These are phyloP conservation scores for Suillia variegata DNA, from an alignment of 2,888 invertebrate species.

Conservation along the genomic window DNA sequence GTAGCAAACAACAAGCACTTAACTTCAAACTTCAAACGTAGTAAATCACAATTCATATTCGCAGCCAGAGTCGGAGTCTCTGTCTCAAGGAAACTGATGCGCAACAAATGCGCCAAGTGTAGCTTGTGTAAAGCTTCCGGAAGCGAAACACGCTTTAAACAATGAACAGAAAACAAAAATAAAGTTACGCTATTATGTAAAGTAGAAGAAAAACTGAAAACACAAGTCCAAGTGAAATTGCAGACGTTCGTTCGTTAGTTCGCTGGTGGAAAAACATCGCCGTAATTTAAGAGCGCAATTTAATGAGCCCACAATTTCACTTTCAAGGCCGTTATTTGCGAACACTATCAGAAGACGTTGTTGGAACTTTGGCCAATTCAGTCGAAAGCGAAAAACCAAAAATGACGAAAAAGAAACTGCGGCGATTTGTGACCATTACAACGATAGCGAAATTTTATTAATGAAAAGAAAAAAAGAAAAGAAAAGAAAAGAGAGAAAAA, in stretches of 20 bases:
- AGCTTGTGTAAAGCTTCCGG: too few relatives aligned
- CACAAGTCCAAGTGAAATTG: constrained; percentile 23
- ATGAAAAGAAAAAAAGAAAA: constrained; percentile 10
- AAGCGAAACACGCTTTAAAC: too few relatives aligned
- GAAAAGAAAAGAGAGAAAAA: constrained; percentile 10
- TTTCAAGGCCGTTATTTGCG: constrained; percentile 5
- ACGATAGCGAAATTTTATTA: not conserved
- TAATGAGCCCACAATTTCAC: not conserved
- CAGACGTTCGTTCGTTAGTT: too few relatives aligned
- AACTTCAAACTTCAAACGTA: not conserved
- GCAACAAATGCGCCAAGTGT: too few relatives aligned
- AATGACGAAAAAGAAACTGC: not conserved
- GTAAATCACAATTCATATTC: not conserved
- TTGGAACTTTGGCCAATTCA: not conserved
- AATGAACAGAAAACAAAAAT: constrained; percentile 21
- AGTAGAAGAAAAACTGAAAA: constrained; percentile 18
- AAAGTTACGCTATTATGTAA: constrained; percentile 23
- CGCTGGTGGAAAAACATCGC: too few relatives aligned
- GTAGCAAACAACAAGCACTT: too few relatives aligned
- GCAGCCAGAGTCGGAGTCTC: too few relatives aligned
- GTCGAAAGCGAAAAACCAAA: not conserved
- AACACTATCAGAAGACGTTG: not conserved
- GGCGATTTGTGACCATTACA: not conserved
- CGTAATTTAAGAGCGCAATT: not conserved
- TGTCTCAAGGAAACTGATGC: constrained; percentile 21